These are phyloP conservation scores for Plagiodera versicolora DNA, from an alignment of 2,888 invertebrate species.

Conservation along the genomic window DNA sequence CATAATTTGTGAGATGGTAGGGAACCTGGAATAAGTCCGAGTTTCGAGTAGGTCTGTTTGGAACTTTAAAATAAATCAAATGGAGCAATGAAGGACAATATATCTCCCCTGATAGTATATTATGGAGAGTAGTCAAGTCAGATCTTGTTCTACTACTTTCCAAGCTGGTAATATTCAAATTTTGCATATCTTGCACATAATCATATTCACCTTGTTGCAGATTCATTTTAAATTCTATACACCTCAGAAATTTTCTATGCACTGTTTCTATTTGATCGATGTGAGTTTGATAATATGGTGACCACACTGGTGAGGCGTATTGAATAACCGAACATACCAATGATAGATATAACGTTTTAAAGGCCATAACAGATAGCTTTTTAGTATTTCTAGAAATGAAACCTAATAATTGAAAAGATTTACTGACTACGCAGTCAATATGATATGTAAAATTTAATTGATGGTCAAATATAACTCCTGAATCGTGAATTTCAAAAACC, in stretches of 20 bases:
- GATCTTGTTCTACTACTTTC: slow-evolving; percentile 6
- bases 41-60: too few species aligned
- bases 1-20: too few species aligned
- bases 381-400: slow-evolving; percentile 3
- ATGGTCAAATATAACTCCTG: too few species aligned
- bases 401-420: slow-evolving; percentile 1
- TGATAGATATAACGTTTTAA: slow-evolving; percentile 1
- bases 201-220: not conserved
- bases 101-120: not conserved
- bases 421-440: not conserved
- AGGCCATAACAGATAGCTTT: not conserved
- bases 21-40: too few species aligned
- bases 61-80: too few species aligned
- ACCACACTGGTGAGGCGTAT: slow-evolving; percentile 2
- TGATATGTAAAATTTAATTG: too few species aligned
- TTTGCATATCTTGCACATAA: not conserved
- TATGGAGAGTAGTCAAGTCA: slow-evolving; percentile 2
- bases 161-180: slow-evolving; percentile 2
- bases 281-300: slow-evolving; percentile 5
- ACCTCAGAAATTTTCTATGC: slow-evolving; percentile 2
- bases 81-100: not conserved
- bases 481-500: too few species aligned
- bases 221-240: slow-evolving; percentile 1
- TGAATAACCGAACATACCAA: not conserved
- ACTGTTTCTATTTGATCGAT: not conserved